phyloP scores from a whole-genome alignment of 2,113 vertebrate species.

The Coptodon rendalli region DNA sequence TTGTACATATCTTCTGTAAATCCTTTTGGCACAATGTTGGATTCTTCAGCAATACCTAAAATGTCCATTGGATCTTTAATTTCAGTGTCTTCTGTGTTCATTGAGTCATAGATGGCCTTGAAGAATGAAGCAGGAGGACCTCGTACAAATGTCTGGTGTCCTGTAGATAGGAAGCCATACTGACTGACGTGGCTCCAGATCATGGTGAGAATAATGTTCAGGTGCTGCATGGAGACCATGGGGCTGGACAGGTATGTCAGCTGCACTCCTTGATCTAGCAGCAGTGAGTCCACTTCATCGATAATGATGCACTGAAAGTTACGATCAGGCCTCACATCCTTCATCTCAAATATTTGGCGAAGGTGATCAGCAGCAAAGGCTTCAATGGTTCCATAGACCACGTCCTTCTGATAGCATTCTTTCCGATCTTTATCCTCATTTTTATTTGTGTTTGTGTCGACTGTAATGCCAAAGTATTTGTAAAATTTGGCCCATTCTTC shows the following conservation, averaged over 20 bases:
- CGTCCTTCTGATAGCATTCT: conserved; percentile 4
- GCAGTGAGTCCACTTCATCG: conserved; percentile 20
- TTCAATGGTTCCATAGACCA: conserved; percentile 19
- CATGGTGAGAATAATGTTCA: not conserved
- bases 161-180: not conserved
- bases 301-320: conserved; percentile 15
- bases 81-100: not conserved
- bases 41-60: not conserved
- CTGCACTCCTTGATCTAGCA: conserved; percentile 17
- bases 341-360: conserved; percentile 19
- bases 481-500: not conserved
- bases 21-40: not conserved
- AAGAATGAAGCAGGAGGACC: not conserved
- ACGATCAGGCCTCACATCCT: conserved; percentile 7
- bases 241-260: conserved; percentile 19
- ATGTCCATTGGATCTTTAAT: not conserved
- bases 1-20: not conserved
- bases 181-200: not conserved
- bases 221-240: not conserved
- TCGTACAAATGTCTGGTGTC: not conserved
- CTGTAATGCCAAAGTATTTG: not conserved
- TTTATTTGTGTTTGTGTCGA: conserved; percentile 9
- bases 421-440: not conserved
- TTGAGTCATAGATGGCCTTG: conserved; percentile 10
- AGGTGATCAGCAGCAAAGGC: conserved; percentile 11